Percentiles rank a stretch among this genome's conserved stretches.
phyloP scores from a whole-genome alignment of 2,797 vertebrate genomes.

The Microctenopoma steveboyesi region DNA sequence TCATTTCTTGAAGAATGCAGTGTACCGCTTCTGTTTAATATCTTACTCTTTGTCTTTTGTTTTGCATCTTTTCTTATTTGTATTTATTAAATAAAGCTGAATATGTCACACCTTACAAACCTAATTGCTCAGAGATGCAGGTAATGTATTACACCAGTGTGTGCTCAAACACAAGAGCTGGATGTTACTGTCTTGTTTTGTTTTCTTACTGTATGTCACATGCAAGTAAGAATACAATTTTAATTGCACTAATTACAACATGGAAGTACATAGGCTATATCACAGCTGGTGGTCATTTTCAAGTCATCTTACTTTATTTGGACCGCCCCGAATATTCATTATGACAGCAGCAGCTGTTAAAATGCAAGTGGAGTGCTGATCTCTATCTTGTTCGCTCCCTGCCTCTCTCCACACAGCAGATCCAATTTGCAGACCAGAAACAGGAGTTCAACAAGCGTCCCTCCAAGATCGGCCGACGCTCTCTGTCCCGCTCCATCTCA shows the following conservation, averaged over 20 bases:
- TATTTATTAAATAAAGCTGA: neutral
- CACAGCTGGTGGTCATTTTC: neutral
- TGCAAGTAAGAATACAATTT: too few species aligned
- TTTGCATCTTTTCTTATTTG: slow-evolving; percentile 8
- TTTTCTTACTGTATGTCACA: too few species aligned
- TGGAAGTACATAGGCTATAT: too few species aligned
- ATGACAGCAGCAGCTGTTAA: neutral
- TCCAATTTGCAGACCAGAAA: slow-evolving; percentile 99
- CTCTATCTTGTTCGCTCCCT: neutral
- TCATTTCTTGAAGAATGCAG: neutral
- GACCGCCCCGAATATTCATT: neutral
- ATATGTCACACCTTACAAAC: neutral
- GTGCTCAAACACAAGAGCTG: neutral
- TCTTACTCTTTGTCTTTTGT: neutral
- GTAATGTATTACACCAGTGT: neutral
- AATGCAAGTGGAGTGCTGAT: slow-evolving; percentile 18
- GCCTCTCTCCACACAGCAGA: slow-evolving; percentile 78
- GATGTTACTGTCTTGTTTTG: too few species aligned
- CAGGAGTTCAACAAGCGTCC: slow-evolving; percentile 99
- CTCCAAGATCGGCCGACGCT: slow-evolving; percentile 96
- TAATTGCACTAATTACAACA: too few species aligned
- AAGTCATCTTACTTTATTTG: neutral
- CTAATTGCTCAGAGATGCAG: neutral
- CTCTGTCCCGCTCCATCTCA: slow-evolving; percentile 97
- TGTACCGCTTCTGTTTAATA: neutral